Evolutionary conservation across 2,797 vertebrate species (phyloP), one percentile per base, ranked within the genome.

Genomic region (Neostethus bicornis): DNA sequence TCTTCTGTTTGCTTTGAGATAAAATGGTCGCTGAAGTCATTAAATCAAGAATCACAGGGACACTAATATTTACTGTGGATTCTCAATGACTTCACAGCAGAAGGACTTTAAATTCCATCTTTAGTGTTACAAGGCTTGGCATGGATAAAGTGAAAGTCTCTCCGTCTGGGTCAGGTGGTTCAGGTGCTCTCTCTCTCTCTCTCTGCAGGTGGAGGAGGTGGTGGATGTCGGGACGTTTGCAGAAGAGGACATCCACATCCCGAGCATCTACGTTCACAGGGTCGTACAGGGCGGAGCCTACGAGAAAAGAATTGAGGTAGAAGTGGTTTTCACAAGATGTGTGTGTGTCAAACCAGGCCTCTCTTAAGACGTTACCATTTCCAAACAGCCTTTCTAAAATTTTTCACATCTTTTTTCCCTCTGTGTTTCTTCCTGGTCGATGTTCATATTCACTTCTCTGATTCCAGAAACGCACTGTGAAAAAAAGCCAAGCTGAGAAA

Each of bases 291-390:
- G 97, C 63, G 84, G 77, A 23, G 75, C 80, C 52, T 99, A 93
- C n/a, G 94, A 98, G 81, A 99, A 99, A 81, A 94, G 95, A 79
- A 99, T 99, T 57, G 97, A 99, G 94, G 97, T 99, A 90, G 74
- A 78, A 38, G n/a, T n/a, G n/a, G n/a, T n/a, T n/a, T n/a, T n/a
- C n/a, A n/a, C n/a, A n/a, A n/a, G n/a, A n/a, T n/a, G 6, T 57
- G 5, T 52, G 5, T 31, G 34, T 5, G 19, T 64, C 31, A 44
- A 56, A 16, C 48, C 14, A 28, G 25, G 29, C 32, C 5, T 34
- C 13, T 4, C 12, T 14, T 32, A 31, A 31, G n/a, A n/a, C n/a
- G n/a, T n/a, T n/a, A n/a, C n/a, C n/a, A n/a, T n/a, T 41, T 10
- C 35, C 11, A 19, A 17, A 14, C 19, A 48, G 16, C 46, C 42